phyloP scores from a whole-genome alignment of 2,113 vertebrate species.

The Chaetops frenatus region DNA sequence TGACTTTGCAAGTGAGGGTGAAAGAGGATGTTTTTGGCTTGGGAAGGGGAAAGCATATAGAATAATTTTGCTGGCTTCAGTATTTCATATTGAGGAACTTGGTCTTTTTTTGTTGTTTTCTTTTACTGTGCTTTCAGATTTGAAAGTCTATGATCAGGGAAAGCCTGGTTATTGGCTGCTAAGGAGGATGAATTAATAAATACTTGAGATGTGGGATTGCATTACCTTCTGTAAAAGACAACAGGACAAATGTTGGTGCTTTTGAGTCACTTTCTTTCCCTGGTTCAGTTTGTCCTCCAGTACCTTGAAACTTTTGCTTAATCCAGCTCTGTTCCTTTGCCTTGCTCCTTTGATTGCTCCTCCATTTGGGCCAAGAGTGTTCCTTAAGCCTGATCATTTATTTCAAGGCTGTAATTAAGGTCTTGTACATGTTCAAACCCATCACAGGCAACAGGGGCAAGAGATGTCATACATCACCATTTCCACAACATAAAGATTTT shows the following conservation, averaged over 20 bases:
- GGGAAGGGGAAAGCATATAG: background rate
- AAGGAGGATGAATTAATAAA: background rate
- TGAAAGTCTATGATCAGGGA: background rate
- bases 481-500: conserved; percentile 63
- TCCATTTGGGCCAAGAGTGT: background rate
- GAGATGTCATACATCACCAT: conserved; percentile 64
- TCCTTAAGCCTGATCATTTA: conserved; percentile 22
- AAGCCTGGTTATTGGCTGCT: background rate
- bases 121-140: background rate
- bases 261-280: background rate
- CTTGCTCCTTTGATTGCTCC: background rate
- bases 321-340: accelerated
- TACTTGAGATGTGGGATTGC: background rate
- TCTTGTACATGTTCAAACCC: conserved; percentile 58
- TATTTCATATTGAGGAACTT: background rate
- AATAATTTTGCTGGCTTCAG: background rate
- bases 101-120: background rate
- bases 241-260: background rate
- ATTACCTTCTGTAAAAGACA: background rate
- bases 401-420: conserved; percentile 65
- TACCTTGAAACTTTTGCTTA: background rate
- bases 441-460: conserved; percentile 59
- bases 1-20: background rate
- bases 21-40: background rate
- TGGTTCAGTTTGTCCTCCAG: background rate